phyloP scores from a whole-genome alignment of 2,113 vertebrate genomes.

The Gavia stellata region DNA sequence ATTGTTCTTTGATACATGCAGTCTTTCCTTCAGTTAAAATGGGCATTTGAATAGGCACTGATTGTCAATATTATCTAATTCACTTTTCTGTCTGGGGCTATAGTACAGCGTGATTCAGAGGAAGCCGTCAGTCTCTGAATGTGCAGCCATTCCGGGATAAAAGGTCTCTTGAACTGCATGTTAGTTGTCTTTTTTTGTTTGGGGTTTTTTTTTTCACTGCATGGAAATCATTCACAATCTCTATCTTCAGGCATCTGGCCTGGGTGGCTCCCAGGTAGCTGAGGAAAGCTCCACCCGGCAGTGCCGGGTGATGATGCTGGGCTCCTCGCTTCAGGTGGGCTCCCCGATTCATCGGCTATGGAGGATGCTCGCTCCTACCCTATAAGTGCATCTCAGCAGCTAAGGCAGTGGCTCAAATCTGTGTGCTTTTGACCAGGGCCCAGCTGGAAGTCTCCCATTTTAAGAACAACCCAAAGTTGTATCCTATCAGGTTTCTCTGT shows the following conservation, averaged over 20 bases:
- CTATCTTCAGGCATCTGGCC: neutral
- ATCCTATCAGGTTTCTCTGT: neutral
- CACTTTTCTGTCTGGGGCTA: neutral
- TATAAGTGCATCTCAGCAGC: neutral
- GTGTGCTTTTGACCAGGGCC: neutral
- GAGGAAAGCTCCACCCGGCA: neutral
- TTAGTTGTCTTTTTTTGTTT: neutral
- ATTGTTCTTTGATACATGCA: neutral
- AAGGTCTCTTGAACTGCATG: neutral
- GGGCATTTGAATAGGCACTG: neutral
- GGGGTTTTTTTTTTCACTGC: neutral
- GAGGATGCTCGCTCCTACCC: neutral
- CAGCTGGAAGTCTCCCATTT: neutral
- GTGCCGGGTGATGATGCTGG: fast-evolving
- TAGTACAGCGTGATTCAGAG: neutral
- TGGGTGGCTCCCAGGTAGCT: neutral
- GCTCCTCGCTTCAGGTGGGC: neutral
- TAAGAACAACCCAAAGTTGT: neutral
- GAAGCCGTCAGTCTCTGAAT: neutral
- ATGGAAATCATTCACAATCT: neutral
- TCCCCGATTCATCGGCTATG: fast-evolving
- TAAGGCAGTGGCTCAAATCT: neutral
- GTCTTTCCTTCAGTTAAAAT: neutral
- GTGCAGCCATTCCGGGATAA: neutral
- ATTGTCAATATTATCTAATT: neutral